These are phyloP conservation scores for Pagetopsis macropterus DNA, from an alignment of 2,797 vertebrate genomes.

Conservation along the genomic window DNA sequence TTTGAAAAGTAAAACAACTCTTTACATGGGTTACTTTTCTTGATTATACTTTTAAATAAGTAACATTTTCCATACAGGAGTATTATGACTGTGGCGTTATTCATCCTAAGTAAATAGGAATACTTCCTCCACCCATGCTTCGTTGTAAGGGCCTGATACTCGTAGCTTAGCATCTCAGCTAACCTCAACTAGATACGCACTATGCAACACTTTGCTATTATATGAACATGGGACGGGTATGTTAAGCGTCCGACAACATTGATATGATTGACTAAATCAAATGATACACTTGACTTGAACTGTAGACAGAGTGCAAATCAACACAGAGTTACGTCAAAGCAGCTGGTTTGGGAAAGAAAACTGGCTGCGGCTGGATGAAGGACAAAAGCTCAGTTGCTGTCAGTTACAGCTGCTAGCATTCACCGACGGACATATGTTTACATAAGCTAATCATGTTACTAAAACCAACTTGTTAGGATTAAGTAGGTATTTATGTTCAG, in stretches of 20 bases:
- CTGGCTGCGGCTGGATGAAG: conserved; percentile 19
- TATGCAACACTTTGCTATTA: background rate
- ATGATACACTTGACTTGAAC: fast-evolving
- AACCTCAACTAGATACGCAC: background rate
- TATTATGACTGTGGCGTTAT: no score
- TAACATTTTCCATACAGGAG: no score
- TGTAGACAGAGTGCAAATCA: background rate
- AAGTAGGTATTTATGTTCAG: no score
- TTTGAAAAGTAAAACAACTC: no score
- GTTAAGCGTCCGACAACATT: background rate
- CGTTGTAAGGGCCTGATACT: conserved; percentile 19
- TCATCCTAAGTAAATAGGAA: no score
- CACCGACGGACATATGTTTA: background rate
- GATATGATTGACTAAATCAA: background rate
- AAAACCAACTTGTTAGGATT: background rate
- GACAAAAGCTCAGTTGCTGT: conserved; percentile 37
- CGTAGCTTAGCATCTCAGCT: conserved; percentile 4
- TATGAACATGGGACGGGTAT: no score
- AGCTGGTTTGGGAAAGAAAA: conserved; percentile 5
- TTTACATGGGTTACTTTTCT: no score
- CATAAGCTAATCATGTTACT: background rate
- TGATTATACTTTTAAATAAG: no score
- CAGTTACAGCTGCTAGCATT: conserved; percentile 45
- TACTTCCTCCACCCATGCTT: background rate
- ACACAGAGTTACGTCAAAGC: no score